These are phyloP conservation scores for Lymantria dispar DNA, from an alignment of 2,888 invertebrate genomes.

Conservation along the genomic window DNA sequence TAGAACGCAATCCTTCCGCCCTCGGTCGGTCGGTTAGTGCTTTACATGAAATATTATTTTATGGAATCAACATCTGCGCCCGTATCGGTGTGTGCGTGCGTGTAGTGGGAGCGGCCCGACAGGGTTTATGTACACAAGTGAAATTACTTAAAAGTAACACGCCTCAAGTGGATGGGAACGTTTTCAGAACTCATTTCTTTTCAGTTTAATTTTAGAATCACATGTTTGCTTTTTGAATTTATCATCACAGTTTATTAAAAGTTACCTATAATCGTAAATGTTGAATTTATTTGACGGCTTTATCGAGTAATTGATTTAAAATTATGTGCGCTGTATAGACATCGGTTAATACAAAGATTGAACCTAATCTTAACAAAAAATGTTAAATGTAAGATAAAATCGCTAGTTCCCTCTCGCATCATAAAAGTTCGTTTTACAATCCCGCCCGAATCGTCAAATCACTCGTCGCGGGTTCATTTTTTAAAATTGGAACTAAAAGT, in stretches of 20 bases:
- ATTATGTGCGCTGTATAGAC: constrained; percentile 20
- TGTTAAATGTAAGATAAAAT: constrained; percentile 22
- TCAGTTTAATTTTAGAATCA: constrained; percentile 43
- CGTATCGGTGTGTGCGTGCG: constrained; percentile 56
- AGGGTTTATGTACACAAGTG: constrained; percentile 74
- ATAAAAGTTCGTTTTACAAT: constrained; percentile 64
- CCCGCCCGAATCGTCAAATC: constrained; percentile 75
- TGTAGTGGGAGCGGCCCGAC: constrained; percentile 52
- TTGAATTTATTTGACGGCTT: constrained; percentile 28
- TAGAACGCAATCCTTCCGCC: constrained; percentile 82
- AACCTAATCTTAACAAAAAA: constrained; percentile 10
- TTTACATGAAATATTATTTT: constrained; percentile 83
- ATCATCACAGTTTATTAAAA: constrained; percentile 34
- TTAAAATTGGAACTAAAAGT: constrained; percentile 76
- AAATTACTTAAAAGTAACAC: constrained; percentile 75
- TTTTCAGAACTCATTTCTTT: constrained; percentile 60
- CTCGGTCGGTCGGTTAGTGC: constrained; percentile 75
- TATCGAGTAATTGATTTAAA: constrained; percentile 31
- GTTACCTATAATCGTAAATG: constrained; percentile 33
- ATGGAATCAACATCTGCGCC: constrained; percentile 82
- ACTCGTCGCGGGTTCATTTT: constrained; percentile 73
- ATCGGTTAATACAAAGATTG: constrained; percentile 19
- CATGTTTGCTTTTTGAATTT: constrained; percentile 34
- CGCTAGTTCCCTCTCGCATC: constrained; percentile 56
- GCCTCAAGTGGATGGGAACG: constrained; percentile 74